phyloP scores from a whole-genome alignment of 2,797 vertebrate species.

The Bradypodion ventrale region DNA sequence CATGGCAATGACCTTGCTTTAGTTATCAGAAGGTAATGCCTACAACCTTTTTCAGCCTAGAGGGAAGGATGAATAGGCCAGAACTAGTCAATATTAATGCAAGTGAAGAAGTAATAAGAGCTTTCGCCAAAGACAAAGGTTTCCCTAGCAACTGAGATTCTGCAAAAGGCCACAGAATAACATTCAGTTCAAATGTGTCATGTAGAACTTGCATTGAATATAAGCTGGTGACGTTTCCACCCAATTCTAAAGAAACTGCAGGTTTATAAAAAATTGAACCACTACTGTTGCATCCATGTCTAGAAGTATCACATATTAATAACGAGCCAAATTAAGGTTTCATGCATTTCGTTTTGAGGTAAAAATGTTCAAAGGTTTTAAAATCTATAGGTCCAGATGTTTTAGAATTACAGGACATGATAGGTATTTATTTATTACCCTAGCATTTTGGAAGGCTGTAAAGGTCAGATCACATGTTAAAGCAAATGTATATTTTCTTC shows the following conservation, averaged over 20 bases:
- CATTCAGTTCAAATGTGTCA: constrained; percentile 25
- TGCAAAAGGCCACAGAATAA: constrained; percentile 18
- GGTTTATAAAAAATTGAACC: background rate
- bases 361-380: background rate
- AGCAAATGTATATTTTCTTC: no score
- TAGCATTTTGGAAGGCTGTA: background rate
- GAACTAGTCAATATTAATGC: constrained; percentile 18
- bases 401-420: background rate
- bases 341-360: background rate
- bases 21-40: background rate
- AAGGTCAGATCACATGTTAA: background rate
- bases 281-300: background rate
- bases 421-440: background rate
- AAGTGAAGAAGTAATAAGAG: constrained; percentile 18
- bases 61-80: background rate
- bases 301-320: constrained; percentile 2
- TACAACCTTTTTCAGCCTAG: constrained; percentile 12
- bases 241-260: constrained; percentile 7
- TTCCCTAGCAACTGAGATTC: constrained; percentile 54
- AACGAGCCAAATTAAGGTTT: constrained; percentile 4
- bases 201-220: background rate
- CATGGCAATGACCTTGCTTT: constrained; percentile 7
- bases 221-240: constrained; percentile 5
- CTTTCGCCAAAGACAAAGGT: constrained; percentile 37
- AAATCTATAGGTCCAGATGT: background rate